Conservation (phyloP, 2,888 invertebrate species). For the Bimastos eiseni region DNA sequence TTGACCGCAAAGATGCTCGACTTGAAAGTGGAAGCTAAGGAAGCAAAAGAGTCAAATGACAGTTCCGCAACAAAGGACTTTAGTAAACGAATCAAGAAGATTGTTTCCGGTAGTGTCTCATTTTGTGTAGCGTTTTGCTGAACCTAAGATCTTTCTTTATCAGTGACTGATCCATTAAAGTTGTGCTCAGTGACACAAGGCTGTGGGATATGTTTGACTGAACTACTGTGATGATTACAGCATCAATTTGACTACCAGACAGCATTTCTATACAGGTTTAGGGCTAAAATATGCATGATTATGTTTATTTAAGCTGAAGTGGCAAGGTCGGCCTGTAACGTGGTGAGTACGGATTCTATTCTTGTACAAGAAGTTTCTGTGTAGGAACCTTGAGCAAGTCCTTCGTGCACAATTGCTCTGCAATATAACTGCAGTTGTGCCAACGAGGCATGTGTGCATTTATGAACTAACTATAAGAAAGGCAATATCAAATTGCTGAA, state of each 20-base stretch:
- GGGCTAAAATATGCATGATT: neutral
- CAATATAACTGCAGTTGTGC: too few relatives aligned
- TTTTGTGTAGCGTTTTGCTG: neutral
- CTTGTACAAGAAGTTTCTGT: too few relatives aligned
- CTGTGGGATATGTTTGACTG: neutral
- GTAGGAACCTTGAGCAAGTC: too few relatives aligned
- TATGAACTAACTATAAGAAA: too few relatives aligned
- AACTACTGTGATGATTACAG: neutral
- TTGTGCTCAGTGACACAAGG: neutral
- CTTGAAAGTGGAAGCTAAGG: conserved; percentile 49
- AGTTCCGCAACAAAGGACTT: conserved; percentile 49
- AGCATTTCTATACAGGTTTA: neutral
- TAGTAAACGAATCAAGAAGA: conserved; percentile 49
- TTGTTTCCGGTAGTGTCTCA: conserved; percentile 46
- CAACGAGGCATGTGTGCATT: too few relatives aligned
- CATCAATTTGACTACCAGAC: neutral
- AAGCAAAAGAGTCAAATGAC: conserved; percentile 50
- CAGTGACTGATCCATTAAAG: neutral
- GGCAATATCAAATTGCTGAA: too few relatives aligned
- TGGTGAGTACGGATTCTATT: too few relatives aligned
- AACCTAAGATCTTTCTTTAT: neutral
- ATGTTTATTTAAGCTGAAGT: too few relatives aligned
- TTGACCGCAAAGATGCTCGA: conserved; percentile 51
- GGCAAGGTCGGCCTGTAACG: too few relatives aligned
- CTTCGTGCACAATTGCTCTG: too few relatives aligned